Evolutionary conservation across 2,113 vertebrate species (phyloP).

Genomic region (Caranx melampygus): DNA sequence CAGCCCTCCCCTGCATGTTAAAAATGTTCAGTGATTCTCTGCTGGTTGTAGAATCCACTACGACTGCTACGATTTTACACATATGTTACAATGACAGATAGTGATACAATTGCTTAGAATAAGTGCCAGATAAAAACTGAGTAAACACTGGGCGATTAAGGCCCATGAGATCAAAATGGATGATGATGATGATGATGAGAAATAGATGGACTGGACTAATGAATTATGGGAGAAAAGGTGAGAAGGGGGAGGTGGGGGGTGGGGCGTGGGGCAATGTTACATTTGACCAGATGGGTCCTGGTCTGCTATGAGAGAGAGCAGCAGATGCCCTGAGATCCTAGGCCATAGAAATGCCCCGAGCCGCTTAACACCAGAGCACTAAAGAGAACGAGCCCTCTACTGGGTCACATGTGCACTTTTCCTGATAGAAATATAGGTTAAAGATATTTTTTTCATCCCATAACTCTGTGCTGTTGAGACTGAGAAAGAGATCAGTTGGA

Average conservation of each 20-base stretch:
- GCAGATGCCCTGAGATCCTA: slow-evolving; percentile 79
- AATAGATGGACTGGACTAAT: slow-evolving; percentile 23
- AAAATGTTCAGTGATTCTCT: background rate
- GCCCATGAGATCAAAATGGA: background rate
- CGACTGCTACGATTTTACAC: background rate
- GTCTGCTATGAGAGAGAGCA: slow-evolving; percentile 72
- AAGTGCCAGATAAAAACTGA: background rate
- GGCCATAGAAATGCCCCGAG: slow-evolving; percentile 63
- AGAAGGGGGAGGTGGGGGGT: background rate
- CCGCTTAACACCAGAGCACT: slow-evolving; percentile 20
- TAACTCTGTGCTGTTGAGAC: background rate
- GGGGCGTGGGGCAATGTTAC: background rate
- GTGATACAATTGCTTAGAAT: background rate
- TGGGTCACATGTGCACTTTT: slow-evolving; percentile 23
- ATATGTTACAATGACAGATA: background rate
- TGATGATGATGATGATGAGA: background rate
- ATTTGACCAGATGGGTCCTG: slow-evolving; percentile 77
- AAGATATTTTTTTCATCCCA: slow-evolving; percentile 21
- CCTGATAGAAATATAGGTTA: slow-evolving; percentile 43
- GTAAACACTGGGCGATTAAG: background rate
- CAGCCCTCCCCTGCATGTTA: slow-evolving; percentile 1
- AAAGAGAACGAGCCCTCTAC: slow-evolving; percentile 41
- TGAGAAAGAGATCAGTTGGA: slow-evolving; percentile 5
- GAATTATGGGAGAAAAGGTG: slow-evolving; percentile 8
- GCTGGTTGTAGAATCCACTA: background rate